These are phyloP conservation scores for Chaetophractus vellerosus DNA, from an alignment of 2,797 vertebrate genomes.

Conservation along the genomic window DNA sequence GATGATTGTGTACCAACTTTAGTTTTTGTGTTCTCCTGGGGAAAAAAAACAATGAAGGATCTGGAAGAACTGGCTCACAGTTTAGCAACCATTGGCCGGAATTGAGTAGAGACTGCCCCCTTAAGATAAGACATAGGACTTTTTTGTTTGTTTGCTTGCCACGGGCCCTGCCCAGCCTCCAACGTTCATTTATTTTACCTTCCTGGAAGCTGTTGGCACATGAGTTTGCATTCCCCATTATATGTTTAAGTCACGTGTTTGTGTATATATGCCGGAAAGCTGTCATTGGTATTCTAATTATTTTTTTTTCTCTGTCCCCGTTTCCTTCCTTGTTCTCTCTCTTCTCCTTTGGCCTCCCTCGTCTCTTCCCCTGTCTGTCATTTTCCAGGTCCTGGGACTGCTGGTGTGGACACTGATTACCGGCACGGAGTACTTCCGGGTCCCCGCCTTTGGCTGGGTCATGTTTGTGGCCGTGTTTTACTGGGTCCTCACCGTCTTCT, in stretches of 20 bases:
- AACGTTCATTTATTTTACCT: background rate
- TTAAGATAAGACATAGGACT: background rate
- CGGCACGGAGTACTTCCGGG: constrained; percentile 94
- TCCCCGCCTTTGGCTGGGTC: constrained; percentile 94
- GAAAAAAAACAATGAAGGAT: background rate
- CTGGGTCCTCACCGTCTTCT: constrained; percentile 94
- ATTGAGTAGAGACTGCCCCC: background rate
- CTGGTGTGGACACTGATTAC: constrained; percentile 96
- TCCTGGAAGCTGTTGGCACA: background rate
- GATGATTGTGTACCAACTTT: background rate
- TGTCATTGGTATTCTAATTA: background rate
- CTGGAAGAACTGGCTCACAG: background rate
- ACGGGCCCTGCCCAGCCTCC: background rate
- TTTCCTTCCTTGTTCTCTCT: background rate
- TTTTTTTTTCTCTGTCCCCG: background rate
- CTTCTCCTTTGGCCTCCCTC: background rate
- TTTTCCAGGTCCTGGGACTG: constrained; percentile 93
- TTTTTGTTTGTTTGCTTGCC: background rate
- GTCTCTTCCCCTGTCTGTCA: constrained; percentile 13
- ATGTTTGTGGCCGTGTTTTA: constrained; percentile 95
- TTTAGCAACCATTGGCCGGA: background rate
- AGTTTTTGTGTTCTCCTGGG: constrained; percentile 13
- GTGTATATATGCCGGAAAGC: background rate
- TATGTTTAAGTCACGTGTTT: background rate
- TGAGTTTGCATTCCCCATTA: background rate